A percentile compares a stretch with the other conserved stretches of the same genome.
phyloP scores from a whole-genome alignment of 1,140 invertebrate genomes.

The Dendrolimus kikuchii region DNA sequence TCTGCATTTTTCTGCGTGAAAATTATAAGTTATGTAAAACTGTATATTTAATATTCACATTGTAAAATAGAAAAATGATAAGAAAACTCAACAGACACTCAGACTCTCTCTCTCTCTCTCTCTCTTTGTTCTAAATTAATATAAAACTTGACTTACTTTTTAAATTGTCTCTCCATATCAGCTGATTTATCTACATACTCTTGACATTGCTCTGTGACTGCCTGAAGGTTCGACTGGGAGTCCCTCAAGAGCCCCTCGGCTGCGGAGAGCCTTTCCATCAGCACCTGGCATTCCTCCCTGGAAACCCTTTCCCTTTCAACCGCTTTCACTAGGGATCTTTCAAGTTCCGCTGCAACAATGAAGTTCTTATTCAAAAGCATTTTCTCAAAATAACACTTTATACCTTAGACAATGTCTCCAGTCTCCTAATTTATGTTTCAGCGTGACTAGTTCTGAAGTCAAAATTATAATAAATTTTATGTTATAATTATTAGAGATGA shows the following conservation, averaged over 20 bases:
- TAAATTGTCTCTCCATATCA: slow-evolving; percentile 9
- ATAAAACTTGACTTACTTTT: slow-evolving; percentile 9
- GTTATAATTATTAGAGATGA: no score
- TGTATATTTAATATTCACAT: no score
- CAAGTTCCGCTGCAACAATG: slow-evolving; percentile 23
- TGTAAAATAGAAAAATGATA: no score
- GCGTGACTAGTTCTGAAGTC: no score
- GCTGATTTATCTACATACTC: slow-evolving; percentile 10
- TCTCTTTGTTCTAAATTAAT: slow-evolving; percentile 3
- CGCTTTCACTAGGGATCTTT: slow-evolving; percentile 20
- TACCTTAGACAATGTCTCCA: no score
- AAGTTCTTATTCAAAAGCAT: not conserved
- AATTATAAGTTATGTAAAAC: no score
- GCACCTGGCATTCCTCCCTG: slow-evolving; percentile 22
- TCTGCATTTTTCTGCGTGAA: no score
- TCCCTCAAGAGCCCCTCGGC: slow-evolving; percentile 13
- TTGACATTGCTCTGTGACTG: slow-evolving; percentile 8
- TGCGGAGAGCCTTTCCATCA: slow-evolving; percentile 10
- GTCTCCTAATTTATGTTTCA: no score
- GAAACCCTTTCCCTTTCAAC: slow-evolving; percentile 27
- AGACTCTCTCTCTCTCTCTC: slow-evolving; percentile 4
- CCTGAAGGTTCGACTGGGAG: slow-evolving; percentile 7
- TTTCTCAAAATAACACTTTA: no score
- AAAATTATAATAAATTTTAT: no score
- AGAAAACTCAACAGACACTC: no score